Evolutionary conservation across 2,888 invertebrate species (phyloP).

Genomic region (Meandrusa payeni): DNA sequence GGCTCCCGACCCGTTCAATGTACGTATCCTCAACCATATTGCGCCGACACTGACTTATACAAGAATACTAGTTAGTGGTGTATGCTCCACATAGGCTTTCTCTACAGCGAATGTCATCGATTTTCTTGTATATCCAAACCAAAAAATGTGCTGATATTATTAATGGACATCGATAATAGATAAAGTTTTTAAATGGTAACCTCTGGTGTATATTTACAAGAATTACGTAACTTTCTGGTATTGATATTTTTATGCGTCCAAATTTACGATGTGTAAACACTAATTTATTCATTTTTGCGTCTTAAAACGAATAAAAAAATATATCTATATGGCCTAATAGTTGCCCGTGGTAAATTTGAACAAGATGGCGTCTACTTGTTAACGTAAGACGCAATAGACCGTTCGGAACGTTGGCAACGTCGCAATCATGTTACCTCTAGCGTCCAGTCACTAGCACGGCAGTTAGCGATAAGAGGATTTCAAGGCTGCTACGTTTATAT

Average conservation of each 20-base stretch:
- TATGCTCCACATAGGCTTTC: conserved; percentile 43
- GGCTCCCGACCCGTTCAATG: conserved; percentile 69
- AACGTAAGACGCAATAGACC: conserved; percentile 71
- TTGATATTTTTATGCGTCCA: too few relatives aligned
- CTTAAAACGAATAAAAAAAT: too few relatives aligned
- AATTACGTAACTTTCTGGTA: too few relatives aligned
- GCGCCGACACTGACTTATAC: conserved; percentile 66
- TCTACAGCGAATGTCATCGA: background rate
- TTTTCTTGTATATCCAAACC: background rate
- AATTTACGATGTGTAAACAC: too few relatives aligned
- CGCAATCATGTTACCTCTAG: conserved; percentile 43
- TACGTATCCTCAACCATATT: conserved; percentile 77
- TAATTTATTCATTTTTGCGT: too few relatives aligned
- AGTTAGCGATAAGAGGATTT: conserved; percentile 62
- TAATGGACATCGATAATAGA: too few relatives aligned
- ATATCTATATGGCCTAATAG: conserved; percentile 41
- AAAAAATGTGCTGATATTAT: too few relatives aligned
- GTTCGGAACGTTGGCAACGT: conserved; percentile 71
- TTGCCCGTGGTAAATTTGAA: conserved; percentile 59
- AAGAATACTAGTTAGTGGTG: conserved; percentile 65
- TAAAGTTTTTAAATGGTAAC: too few relatives aligned
- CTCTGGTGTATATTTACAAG: too few relatives aligned
- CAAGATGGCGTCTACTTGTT: conserved; percentile 68
- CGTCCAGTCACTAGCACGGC: conserved; percentile 46
- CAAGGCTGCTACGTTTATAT: conserved; percentile 70